Conservation (phyloP, 2,888 invertebrate species). For the Calameuta idolon region DNA sequence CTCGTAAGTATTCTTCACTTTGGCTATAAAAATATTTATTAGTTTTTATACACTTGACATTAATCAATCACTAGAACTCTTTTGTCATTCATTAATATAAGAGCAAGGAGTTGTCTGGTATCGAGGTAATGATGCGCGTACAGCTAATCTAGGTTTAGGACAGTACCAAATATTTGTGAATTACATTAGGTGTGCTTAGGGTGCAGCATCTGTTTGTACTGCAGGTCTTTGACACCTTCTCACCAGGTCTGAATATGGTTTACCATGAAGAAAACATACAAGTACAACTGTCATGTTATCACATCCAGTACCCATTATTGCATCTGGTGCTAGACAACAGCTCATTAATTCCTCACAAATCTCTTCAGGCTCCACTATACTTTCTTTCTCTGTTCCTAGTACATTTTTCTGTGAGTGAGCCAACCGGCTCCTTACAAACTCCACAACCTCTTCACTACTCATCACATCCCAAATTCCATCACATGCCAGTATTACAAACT, state of each 20-base stretch:
- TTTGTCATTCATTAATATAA: background rate
- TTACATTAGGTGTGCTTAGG: background rate
- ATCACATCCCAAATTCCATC: conserved; percentile 99
- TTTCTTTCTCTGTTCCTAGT: conserved; percentile 64
- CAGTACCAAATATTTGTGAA: background rate
- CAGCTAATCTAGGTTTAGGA: background rate
- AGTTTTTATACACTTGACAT: background rate
- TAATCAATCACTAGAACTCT: background rate
- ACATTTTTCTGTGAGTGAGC: conserved; percentile 38
- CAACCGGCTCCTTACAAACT: conserved; percentile 88
- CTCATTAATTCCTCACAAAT: conserved; percentile 97
- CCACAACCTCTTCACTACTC: conserved; percentile 92
- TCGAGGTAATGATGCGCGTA: background rate
- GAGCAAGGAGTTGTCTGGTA: background rate
- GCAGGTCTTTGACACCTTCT: conserved; percentile 50
- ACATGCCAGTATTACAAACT: conserved; percentile 96
- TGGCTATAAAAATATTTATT: background rate
- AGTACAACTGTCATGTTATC: conserved; percentile 99
- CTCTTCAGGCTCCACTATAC: conserved; percentile 88
- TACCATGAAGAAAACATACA: conserved; percentile 79
- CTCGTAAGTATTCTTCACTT: background rate
- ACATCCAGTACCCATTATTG: conserved; percentile 96
- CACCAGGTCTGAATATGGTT: conserved; percentile 67
- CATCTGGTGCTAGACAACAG: conserved; percentile 95
- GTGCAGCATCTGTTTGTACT: background rate